Percentiles rank a stretch among this genome's conserved stretches.
phyloP scores from a whole-genome alignment of 2,797 vertebrate species.

The Gorsachius magnificus region DNA sequence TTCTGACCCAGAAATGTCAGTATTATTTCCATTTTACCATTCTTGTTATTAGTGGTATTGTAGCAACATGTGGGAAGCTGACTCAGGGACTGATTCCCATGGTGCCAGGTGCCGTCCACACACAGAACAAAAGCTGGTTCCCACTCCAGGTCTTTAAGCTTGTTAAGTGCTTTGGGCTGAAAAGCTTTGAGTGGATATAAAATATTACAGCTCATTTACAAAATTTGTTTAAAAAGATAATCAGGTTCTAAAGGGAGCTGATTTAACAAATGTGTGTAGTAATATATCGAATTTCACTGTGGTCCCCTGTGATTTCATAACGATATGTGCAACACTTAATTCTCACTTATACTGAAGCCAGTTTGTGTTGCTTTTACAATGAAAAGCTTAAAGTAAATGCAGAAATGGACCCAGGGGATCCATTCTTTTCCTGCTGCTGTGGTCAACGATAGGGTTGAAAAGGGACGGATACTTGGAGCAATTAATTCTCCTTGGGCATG shows the following conservation, averaged over 20 bases:
- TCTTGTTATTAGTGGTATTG: neutral
- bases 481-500: neutral
- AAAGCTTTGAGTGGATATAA: constrained; percentile 48
- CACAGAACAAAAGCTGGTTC: constrained; percentile 21
- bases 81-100: neutral
- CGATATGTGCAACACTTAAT: constrained; percentile 24
- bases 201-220: constrained; percentile 49
- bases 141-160: constrained; percentile 9
- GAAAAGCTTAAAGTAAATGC: constrained; percentile 46
- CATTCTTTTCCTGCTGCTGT: neutral
- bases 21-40: constrained; percentile 20
- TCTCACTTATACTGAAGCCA: constrained; percentile 41
- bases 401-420: constrained; percentile 16
- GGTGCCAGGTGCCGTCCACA: neutral
- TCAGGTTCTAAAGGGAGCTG: constrained; percentile 30
- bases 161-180: constrained; percentile 41
- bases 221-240: constrained; percentile 62
- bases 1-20: neutral
- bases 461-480: neutral
- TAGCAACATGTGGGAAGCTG: neutral
- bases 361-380: constrained; percentile 44
- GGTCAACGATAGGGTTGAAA: neutral
- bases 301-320: constrained; percentile 11
- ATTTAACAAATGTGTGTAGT: constrained; percentile 11
- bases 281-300: constrained; percentile 25